A percentile compares a stretch with the other conserved stretches of the same genome.
Evolutionary conservation across 2,888 invertebrate species (phyloP).

Genomic region (Hydrotaea cyrtoneurina): DNA sequence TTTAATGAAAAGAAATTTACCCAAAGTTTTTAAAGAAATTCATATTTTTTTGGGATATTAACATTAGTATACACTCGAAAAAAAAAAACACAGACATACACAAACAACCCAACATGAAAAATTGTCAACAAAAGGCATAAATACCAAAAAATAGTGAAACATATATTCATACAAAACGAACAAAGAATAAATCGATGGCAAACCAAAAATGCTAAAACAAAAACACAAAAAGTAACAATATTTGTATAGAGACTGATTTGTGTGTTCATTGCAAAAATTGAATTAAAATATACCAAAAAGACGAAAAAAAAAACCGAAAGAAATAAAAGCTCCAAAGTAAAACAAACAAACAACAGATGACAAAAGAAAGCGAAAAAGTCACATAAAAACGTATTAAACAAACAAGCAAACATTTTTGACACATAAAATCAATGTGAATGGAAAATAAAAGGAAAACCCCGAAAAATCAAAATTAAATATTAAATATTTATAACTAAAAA

Average conservation of each 20-base stretch:
- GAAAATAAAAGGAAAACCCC: conserved; percentile 2
- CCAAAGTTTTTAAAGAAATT: conserved; percentile 33
- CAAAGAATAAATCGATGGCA: conserved; percentile 48
- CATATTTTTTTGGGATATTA: conserved; percentile 61
- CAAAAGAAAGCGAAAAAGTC: conserved; percentile 13
- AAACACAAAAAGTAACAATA: conserved; percentile 54
- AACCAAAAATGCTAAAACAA: conserved; percentile 33
- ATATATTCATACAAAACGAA: conserved; percentile 12
- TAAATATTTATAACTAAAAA: conserved; percentile 17
- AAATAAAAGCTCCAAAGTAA: background rate
- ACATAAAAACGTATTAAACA: conserved; percentile 21
- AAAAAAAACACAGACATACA: conserved; percentile 16
- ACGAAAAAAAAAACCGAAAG: conserved; percentile 27
- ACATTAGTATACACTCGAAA: conserved; percentile 42
- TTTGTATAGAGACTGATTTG: conserved; percentile 72
- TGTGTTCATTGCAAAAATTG: conserved; percentile 69
- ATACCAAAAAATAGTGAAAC: conserved; percentile 20
- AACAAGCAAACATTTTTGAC: background rate
- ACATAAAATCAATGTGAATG: background rate
- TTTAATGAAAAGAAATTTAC: conserved; percentile 34
- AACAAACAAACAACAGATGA: background rate
- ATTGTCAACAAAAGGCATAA: background rate
- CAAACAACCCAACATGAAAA: background rate
- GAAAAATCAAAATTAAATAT: conserved; percentile 40
- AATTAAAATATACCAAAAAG: conserved; percentile 33